Conservation (phyloP, 2,888 invertebrate genomes). For the Macrosoma leucophasiata region DNA sequence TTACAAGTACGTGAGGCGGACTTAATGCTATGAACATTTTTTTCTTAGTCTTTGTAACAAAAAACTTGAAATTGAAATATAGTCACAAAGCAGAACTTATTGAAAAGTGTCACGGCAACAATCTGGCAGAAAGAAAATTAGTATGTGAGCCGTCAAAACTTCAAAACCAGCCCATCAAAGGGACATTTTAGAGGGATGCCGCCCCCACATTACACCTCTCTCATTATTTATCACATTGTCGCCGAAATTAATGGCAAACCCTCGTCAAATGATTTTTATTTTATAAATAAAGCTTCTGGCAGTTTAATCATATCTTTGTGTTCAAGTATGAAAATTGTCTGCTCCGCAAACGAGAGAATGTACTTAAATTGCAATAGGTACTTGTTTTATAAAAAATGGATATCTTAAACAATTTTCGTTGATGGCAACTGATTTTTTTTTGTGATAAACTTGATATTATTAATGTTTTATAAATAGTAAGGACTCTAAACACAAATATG, state of each 20-base stretch:
- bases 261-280: conserved; percentile 74
- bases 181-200: conserved; percentile 44
- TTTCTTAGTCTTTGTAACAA: conserved; percentile 19
- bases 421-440: too few relatives aligned
- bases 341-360: too few relatives aligned
- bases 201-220: conserved; percentile 70
- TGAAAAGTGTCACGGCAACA: conserved; percentile 59
- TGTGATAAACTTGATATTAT: too few relatives aligned
- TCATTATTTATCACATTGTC: conserved; percentile 76
- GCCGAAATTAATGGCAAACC: conserved; percentile 71
- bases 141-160: conserved; percentile 71
- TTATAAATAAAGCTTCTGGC: conserved; percentile 66
- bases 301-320: conserved; percentile 72
- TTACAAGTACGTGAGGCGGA: too few relatives aligned
- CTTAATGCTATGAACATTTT: too few relatives aligned
- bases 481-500: too few relatives aligned
- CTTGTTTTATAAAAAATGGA: too few relatives aligned
- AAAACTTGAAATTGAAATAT: conserved; percentile 51
- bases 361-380: too few relatives aligned
- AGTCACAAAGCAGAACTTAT: conserved; percentile 52
- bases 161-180: conserved; percentile 65
- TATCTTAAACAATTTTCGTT: too few relatives aligned
- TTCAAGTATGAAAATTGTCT: conserved; percentile 11
- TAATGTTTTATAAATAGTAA: too few relatives aligned
- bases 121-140: conserved; percentile 64